Conservation (phyloP, 2,888 invertebrate species). For the Herminia tarsipennalis region DNA sequence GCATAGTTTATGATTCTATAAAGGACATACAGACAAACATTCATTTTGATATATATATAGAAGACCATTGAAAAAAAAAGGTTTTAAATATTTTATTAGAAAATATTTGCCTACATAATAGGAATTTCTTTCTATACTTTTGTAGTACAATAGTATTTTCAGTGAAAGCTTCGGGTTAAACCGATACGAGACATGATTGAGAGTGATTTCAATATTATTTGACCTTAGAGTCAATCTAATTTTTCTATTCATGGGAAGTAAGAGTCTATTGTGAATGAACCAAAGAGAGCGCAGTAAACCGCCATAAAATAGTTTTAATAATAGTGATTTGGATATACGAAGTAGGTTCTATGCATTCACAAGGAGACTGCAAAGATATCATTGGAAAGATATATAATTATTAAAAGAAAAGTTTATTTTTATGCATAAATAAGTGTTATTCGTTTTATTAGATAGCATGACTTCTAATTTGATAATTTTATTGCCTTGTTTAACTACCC, state of each 20-base stretch:
- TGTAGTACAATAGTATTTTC: conserved; percentile 34
- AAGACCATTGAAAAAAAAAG: not conserved
- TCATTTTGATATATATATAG: too few relatives aligned
- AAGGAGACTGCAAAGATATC: conserved; percentile 15
- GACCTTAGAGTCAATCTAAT: conserved; percentile 65
- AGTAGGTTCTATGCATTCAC: conserved; percentile 26
- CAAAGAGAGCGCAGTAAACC: conserved; percentile 31
- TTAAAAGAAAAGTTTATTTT: conserved; percentile 11
- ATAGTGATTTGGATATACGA: conserved; percentile 46
- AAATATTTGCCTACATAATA: not conserved
- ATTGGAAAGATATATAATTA: conserved; percentile 13
- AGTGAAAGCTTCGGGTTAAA: conserved; percentile 66
- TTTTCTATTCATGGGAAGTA: conserved; percentile 66
- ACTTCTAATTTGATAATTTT: not conserved
- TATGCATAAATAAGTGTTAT: conserved; percentile 1
- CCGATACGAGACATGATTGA: conserved; percentile 59
- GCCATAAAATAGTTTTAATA: conserved; percentile 28
- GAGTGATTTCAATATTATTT: conserved; percentile 61
- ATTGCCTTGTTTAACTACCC: too few relatives aligned
- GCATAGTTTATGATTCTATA: too few relatives aligned
- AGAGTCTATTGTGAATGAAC: conserved; percentile 49
- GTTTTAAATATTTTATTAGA: too few relatives aligned
- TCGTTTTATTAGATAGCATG: conserved; percentile 1
- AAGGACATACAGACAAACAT: too few relatives aligned
- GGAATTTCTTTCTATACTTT: conserved; percentile 11